A percentile compares a stretch with the other conserved stretches of the same genome.
These are phyloP conservation scores for Silurus aristotelis DNA, from an alignment of 2,797 vertebrate species.

Conservation along the genomic window DNA sequence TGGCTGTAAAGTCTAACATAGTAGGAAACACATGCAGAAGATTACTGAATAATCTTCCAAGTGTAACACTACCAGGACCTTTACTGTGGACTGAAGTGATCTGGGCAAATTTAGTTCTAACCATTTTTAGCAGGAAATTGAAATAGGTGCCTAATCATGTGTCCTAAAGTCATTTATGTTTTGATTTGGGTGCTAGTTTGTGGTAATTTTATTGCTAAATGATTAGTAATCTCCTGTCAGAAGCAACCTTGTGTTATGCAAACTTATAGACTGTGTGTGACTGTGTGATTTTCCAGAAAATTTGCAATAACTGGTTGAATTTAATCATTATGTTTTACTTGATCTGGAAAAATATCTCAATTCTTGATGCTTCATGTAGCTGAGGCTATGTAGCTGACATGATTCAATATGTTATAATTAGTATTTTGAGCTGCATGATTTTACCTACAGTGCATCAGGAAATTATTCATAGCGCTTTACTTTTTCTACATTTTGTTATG, in stretches of 20 bases:
- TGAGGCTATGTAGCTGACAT: background rate
- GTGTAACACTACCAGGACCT: background rate
- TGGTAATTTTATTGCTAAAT: background rate
- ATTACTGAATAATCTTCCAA: background rate
- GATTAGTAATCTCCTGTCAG: background rate
- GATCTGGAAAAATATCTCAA: background rate
- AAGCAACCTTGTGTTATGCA: background rate
- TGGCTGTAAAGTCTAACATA: background rate
- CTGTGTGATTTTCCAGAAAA: background rate
- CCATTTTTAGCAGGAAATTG: background rate
- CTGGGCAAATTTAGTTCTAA: background rate
- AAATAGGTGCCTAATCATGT: background rate
- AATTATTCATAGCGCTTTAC: too few relatives aligned
- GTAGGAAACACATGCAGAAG: background rate
- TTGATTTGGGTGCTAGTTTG: background rate
- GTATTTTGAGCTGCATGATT: background rate
- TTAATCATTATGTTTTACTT: background rate
- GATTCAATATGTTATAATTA: background rate
- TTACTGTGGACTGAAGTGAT: background rate
- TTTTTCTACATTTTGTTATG: too few relatives aligned
- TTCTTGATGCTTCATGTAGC: background rate
- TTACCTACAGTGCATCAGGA: too few relatives aligned
- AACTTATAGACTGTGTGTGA: background rate
- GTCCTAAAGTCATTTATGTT: background rate
- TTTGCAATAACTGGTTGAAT: background rate